Evolutionary conservation across 2,888 invertebrate genomes (phyloP).

Genomic region (Caenorhabditis zanzibari): DNA sequence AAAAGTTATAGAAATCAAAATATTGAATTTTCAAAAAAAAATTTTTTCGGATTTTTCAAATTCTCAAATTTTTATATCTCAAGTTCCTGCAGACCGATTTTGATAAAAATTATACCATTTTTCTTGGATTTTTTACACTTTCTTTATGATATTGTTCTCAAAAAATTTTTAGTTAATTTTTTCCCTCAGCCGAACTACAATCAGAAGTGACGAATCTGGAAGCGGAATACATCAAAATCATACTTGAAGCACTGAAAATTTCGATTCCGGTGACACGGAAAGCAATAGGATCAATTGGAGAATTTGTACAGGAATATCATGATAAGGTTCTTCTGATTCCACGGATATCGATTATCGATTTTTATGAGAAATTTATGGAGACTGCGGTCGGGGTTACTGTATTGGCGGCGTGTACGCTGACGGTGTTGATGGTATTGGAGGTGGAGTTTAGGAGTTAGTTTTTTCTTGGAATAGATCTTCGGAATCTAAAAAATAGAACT

Average conservation of each 20-base stretch:
- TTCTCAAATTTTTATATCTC: too few species aligned
- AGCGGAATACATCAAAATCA: slow-evolving; percentile 17
- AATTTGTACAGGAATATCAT: slow-evolving; percentile 31
- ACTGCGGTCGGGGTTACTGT: neutral
- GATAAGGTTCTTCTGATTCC: slow-evolving; percentile 13
- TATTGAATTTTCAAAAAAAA: too few species aligned
- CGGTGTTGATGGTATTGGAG: neutral
- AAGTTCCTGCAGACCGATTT: too few species aligned
- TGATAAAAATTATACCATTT: too few species aligned
- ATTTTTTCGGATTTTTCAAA: too few species aligned
- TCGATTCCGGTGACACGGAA: slow-evolving; percentile 2
- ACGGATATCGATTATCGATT: neutral
- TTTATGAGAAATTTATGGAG: neutral
- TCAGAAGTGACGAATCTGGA: neutral
- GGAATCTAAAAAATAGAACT: neutral
- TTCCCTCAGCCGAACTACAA: neutral
- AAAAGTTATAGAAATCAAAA: too few species aligned
- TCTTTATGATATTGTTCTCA: too few species aligned
- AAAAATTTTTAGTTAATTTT: neutral
- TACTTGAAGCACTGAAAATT: neutral
- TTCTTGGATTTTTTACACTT: too few species aligned
- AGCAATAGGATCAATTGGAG: slow-evolving; percentile 29
- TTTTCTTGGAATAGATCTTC: neutral
- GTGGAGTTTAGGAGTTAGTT: slow-evolving; percentile 26
- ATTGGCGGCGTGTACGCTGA: neutral